Base-by-base conservation (phyloP, 2,888 invertebrate species). In the Pharmacophagus antenor region DNA sequence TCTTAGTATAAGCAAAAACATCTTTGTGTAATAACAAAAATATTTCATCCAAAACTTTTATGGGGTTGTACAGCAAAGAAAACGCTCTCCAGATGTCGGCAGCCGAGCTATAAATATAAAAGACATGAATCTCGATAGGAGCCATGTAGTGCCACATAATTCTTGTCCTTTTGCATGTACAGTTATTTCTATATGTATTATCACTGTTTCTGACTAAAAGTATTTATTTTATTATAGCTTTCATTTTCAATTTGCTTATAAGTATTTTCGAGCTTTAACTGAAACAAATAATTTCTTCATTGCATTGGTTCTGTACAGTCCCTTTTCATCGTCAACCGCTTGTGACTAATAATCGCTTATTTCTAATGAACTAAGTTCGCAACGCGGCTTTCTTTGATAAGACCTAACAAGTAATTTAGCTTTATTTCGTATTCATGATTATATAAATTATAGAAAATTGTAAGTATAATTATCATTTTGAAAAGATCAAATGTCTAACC, bases 71-170 rank as follows among this genome's bases (percentile, higher is more conserved):
- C 48, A 48, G n/a, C 15, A 48, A 10, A 49, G 49, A 49, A 49
- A 49, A 49, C 27, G 10, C 27, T 49, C 25, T n/a, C 49, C 49
- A 27, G 49, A 25, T 49, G 49, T 27, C 27, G 25, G 27, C 27
- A 23, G 49, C 17, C 27, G 18, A 17, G 25, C 27, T 27, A 49
- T 49, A 12, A 49, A 49, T 18, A 49, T 49, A 18, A 25, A 17
- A 47, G 47, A 49, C 49, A 27, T 49, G 27, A 49, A 49, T 49
- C 49, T 27, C 49, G 49, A 27, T 27, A 49, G 17, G 27, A 49
- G 27, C 49, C 18, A n/a, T 44, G 42, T 44, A 44, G n/a, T 44
- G 18, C 42, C 18, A 44, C 42, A 44, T 44, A 44, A 44, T 44
- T 18, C 42, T 44, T 44, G 42, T 18, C 42, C 18, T 44, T 44